A percentile compares a stretch with the other conserved stretches of the same genome.
phyloP scores from a whole-genome alignment of 2,888 invertebrate species.

The Ceriagrion tenellum region DNA sequence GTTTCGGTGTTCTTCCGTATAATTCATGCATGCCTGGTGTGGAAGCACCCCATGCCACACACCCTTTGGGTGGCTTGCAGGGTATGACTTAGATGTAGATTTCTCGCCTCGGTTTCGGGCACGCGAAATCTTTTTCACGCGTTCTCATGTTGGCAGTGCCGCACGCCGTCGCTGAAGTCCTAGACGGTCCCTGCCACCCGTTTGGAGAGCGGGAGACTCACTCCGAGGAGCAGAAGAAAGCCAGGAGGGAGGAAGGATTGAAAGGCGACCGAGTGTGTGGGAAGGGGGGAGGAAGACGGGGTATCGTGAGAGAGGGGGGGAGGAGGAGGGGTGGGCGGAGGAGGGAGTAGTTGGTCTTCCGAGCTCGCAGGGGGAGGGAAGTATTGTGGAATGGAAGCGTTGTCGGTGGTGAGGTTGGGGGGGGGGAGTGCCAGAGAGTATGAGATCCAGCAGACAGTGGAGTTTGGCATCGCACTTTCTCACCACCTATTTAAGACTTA shows the following conservation, averaged over 20 bases:
- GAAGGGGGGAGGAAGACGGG: background rate
- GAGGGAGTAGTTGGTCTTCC: background rate
- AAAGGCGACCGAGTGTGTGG: background rate
- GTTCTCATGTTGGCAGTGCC: slow-evolving; percentile 49
- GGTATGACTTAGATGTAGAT: too few species aligned
- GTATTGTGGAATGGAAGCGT: background rate
- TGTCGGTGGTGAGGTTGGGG: background rate
- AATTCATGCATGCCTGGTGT: too few species aligned
- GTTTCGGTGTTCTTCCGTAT: too few species aligned
- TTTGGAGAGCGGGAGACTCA: too few species aligned
- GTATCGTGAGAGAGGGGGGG: too few species aligned
- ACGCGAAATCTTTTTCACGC: background rate
- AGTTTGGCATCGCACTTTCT: background rate
- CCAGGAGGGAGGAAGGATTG: slow-evolving; percentile 1
- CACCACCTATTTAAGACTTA: background rate
- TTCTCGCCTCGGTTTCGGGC: background rate
- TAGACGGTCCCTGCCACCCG: background rate
- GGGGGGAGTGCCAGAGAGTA: background rate
- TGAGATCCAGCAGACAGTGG: slow-evolving; percentile 3
- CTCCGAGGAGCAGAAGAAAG: background rate
- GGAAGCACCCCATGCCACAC: too few species aligned
- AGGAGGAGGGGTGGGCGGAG: background rate
- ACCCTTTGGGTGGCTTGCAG: too few species aligned
- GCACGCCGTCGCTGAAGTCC: background rate
- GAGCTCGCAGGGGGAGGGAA: background rate